phyloP scores from a whole-genome alignment of 2,888 invertebrate genomes.

The Stenchaetothrips biformis region DNA sequence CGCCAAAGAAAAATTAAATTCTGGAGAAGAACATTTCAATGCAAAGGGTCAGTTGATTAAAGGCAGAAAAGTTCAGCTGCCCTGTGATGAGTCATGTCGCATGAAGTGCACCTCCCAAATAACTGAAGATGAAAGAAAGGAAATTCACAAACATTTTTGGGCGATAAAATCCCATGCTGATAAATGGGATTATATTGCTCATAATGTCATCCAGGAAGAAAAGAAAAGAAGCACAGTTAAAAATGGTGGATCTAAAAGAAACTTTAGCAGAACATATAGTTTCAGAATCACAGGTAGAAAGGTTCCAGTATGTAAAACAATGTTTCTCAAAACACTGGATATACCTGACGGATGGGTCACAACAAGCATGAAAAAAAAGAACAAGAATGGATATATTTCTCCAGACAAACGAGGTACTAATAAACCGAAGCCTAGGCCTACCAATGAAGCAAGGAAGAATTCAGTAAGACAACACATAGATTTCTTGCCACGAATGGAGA shows the following conservation, averaged over 20 bases:
- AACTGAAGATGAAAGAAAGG: not conserved
- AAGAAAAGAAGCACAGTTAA: not conserved
- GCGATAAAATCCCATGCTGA: not conserved
- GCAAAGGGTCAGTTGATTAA: not conserved
- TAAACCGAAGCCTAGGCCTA: not conserved
- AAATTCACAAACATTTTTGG: not conserved
- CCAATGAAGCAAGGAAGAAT: not conserved
- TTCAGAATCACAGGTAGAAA: not conserved
- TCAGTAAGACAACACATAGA: not conserved
- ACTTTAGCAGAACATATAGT: not conserved
- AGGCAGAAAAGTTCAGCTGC: not conserved
- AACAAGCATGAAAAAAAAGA: not conserved
- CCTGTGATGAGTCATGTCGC: not conserved
- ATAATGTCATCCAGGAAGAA: not conserved
- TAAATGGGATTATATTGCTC: not conserved
- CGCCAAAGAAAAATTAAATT: not conserved
- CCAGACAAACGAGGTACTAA: not conserved
- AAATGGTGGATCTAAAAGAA: not conserved
- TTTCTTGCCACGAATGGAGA: not conserved
- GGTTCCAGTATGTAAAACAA: not conserved
- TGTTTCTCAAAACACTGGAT: not conserved
- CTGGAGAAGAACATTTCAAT: not conserved
- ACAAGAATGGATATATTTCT: not conserved
- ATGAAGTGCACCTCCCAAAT: not conserved
- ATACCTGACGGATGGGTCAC: not conserved